Base-by-base conservation (phyloP, 2,888 invertebrate genomes). In the Drosophila parthenogenetica region DNA sequence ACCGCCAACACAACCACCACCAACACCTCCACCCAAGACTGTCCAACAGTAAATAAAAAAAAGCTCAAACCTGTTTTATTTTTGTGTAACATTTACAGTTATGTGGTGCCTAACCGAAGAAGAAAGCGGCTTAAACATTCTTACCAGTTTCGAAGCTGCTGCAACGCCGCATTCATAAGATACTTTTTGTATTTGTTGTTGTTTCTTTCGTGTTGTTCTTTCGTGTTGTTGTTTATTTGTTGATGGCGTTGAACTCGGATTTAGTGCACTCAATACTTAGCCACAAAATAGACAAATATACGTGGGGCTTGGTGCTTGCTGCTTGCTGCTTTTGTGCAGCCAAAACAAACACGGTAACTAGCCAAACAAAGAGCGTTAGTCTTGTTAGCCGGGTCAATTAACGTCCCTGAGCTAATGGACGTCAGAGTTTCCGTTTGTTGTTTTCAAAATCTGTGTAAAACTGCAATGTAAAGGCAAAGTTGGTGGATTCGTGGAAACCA, bases 11-110 rank as follows among this genome's bases (percentile, higher is more conserved):
- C 22, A 22, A 22, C 22, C 5, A 22, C 43, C 42, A 53, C 53
- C 5, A 53, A 29, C 43, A 54, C 13, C 39, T 29, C 29, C 53
- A 43, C 32, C 54, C 19, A 32, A 48, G 39, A 49, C 57, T 69
- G 70, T 10, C 32, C 67, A 32, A 59, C 17, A 50, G 61, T 60
- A 75, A 79, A 62, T 66, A 40, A 59, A 73, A 49, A 43, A 59
- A 74, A 49, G 22, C 35, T 14, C 14, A 80, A 87, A 81, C 81
- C 75, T 42, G 81, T 81, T 81, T 87, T 55, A 29, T 29, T 29
- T 29, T 29, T 29, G 29, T 35, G 43, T 63, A 60, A 48, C 42
- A 59, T 74, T 74, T 74, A 74, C 78, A 53, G 74, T 74, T 74
- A 63, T 51, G 16, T 37, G 59, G 45, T 46, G 32, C 42, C 37